These are phyloP conservation scores for Diachrysia chrysitis DNA, from an alignment of 2,888 invertebrate species.

Conservation along the genomic window DNA sequence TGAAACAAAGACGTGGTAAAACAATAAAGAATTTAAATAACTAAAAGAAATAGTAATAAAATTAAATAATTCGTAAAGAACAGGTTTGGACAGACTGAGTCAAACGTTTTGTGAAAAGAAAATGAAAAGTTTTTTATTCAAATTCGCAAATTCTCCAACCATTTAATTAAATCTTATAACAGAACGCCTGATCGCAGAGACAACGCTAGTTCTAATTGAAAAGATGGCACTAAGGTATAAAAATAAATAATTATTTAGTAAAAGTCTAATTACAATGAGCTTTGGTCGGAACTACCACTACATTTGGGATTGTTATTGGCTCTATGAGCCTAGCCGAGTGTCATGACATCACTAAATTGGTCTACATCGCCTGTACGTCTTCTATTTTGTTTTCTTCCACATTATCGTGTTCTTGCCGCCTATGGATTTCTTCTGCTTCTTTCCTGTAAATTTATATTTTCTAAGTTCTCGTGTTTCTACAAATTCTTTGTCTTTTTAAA, in stretches of 20 bases:
- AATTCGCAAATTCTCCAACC: background rate
- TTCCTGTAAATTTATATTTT: slow-evolving; percentile 70
- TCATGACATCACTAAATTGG: slow-evolving; percentile 40
- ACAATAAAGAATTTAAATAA: slow-evolving; percentile 30
- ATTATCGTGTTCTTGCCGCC: slow-evolving; percentile 75
- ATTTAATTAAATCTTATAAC: background rate
- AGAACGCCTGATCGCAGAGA: slow-evolving; percentile 12
- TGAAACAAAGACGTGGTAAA: slow-evolving; percentile 52
- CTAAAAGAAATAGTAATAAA: slow-evolving; percentile 33
- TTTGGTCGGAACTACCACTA: slow-evolving; percentile 88
- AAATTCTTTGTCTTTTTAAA: background rate
- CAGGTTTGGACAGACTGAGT: slow-evolving; percentile 23
- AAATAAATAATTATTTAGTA: slow-evolving; percentile 66
- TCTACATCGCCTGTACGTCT: slow-evolving; percentile 81
- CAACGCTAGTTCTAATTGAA: slow-evolving; percentile 31
- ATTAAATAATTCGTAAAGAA: slow-evolving; percentile 47
- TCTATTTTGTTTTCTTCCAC: slow-evolving; percentile 77
- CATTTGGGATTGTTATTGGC: slow-evolving; percentile 73
- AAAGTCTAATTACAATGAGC: slow-evolving; percentile 75
- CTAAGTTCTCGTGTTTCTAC: background rate
- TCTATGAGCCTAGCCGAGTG: slow-evolving; percentile 38
- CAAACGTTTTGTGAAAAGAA: slow-evolving; percentile 4
- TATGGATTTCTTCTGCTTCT: slow-evolving; percentile 84
- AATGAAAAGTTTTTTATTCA: background rate
- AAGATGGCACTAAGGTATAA: slow-evolving; percentile 73